These are phyloP conservation scores for Dolichallabes microphthalmus DNA, from an alignment of 2,113 vertebrate genomes.

Conservation along the genomic window DNA sequence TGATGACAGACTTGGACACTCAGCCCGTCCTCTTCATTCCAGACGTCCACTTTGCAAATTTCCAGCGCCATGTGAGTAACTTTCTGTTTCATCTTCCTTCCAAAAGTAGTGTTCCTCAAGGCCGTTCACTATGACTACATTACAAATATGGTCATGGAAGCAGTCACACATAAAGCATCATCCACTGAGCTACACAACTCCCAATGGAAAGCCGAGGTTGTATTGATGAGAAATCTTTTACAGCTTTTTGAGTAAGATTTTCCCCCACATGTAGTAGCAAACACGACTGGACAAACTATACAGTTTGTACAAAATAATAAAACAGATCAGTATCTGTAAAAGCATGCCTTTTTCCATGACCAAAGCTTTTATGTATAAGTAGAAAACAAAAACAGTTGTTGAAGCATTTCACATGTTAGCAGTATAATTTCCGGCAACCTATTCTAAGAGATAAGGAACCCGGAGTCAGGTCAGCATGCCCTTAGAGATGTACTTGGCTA, in stretches of 20 bases:
- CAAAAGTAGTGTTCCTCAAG: not conserved
- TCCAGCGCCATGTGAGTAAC: conserved; percentile 90
- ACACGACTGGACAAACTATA: not conserved
- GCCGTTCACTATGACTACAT: not conserved
- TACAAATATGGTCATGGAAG: not conserved
- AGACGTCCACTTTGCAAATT: conserved; percentile 88
- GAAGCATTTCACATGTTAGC: not conserved
- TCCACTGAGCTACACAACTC: not conserved
- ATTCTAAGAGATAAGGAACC: conserved; percentile 48
- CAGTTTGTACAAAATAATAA: not conserved
- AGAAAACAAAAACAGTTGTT: not conserved
- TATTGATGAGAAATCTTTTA: not conserved
- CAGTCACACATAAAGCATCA: not conserved
- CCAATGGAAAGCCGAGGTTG: not conserved
- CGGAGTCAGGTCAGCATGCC: conserved; percentile 56
- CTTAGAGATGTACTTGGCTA: conserved; percentile 36
- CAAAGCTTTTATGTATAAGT: not conserved
- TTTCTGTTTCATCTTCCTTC: not conserved
- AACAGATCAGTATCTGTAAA: not conserved
- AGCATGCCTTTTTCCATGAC: not conserved
- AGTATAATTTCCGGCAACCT: conserved; percentile 24
- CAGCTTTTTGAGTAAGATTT: not conserved
- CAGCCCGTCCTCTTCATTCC: conserved; percentile 98
- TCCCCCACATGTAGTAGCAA: not conserved
- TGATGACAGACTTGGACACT: conserved; percentile 85